Evolutionary conservation across 2,113 vertebrate species (phyloP), one percentile per base, ranked within the genome.

Genomic region (Eurypyga helias): DNA sequence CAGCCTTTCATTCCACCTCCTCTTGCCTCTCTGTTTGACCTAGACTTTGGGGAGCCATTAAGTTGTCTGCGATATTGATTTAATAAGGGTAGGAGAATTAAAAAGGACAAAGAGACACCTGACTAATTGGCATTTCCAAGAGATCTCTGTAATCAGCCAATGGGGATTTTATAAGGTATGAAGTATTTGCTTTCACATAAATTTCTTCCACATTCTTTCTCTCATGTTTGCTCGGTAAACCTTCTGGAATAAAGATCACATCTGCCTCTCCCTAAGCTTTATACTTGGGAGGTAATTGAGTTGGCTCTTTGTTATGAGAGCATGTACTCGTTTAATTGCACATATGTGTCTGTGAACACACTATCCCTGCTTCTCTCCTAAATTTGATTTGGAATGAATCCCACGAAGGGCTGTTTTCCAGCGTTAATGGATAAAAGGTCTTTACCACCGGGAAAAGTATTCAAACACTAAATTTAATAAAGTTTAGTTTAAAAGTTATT

Each of bases 331-430:
- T 92, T 97, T 97, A 97, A 98, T 96, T 97, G 96, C 93, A 95
- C 96, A 90, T 96, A 80, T 89, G 93, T 96, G 94, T 97, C 96
- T 97, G 87, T 69, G 69, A 93, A 93, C 92, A 72, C 95, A 97
- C 79, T 87, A 94, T 90, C 92, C 95, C 87, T 95, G 87, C 71
- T 94, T 94, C 91, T 97, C 65, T 73, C 71, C 91, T 95, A 90
- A 93, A 96, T 97, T 98, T 98, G 93, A 96, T 97, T 98, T 98
- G 97, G 97, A 98, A 96, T 95, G 91, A 97, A 96, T 96, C 96
- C 36, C 72, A 90, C 0, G 0, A 87, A 91, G 96, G 96, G 92
- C 97, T 93, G 13, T 93, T 97, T 94, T 98, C 96, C 97, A 97
- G 78, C 13, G 18, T 96, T 97, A 97, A 96, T 98, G 96, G 94